phyloP scores from a whole-genome alignment of 2,888 invertebrate species.

The Melinopterus prodromus region DNA sequence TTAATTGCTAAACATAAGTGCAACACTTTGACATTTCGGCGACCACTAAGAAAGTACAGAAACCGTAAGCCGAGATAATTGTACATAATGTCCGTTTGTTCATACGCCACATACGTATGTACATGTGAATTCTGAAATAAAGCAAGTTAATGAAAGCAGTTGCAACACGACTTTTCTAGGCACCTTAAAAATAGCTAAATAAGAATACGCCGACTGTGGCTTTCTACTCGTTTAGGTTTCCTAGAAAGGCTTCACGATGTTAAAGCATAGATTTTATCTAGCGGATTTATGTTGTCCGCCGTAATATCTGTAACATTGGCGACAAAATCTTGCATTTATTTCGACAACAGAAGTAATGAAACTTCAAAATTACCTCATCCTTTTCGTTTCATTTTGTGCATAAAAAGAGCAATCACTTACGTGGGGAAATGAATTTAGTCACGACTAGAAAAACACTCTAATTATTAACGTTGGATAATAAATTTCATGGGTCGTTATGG shows the following conservation, averaged over 20 bases:
- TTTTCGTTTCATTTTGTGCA: not conserved
- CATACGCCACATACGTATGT: not conserved
- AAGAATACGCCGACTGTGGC: not conserved
- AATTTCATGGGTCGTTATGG: not conserved
- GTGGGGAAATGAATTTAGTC: not conserved
- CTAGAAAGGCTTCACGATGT: not conserved
- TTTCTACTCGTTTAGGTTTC: slow-evolving; percentile 4
- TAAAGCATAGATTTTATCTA: not conserved
- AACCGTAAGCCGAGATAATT: not conserved
- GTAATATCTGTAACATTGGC: not conserved
- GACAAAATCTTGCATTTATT: not conserved
- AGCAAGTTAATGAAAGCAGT: not conserved
- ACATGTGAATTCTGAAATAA: not conserved
- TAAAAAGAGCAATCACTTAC: not conserved
- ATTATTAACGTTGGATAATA: not conserved
- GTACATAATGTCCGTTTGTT: not conserved
- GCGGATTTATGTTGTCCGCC: not conserved
- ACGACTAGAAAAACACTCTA: not conserved
- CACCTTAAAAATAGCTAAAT: not conserved
- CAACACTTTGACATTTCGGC: not conserved
- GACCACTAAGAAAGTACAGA: not conserved
- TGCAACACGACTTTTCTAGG: not conserved
- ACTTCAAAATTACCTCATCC: not conserved
- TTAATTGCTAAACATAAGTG: not conserved
- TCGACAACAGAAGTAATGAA: not conserved